Evolutionary conservation across 2,113 vertebrate genomes (phyloP).

Genomic region (Brachyhypopomus gauderio): DNA sequence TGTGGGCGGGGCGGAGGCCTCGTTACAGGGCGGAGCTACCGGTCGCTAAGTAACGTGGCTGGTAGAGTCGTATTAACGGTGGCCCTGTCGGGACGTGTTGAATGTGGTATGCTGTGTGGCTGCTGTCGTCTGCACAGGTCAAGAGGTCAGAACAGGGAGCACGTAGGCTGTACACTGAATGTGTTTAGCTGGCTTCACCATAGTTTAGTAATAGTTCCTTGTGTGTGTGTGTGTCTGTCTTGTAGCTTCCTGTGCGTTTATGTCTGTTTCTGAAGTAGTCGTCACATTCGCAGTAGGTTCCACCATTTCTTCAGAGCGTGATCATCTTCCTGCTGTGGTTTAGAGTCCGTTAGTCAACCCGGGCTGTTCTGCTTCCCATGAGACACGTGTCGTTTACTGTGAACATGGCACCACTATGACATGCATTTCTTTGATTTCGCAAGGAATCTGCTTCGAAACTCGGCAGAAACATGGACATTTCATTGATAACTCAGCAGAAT

Average conservation of each 20-base stretch:
- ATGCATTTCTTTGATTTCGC: slow-evolving; percentile 13
- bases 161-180: not conserved
- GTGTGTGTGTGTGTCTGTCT: not conserved
- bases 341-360: not conserved
- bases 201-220: not conserved
- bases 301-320: not conserved
- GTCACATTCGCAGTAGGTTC: slow-evolving; percentile 7
- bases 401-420: slow-evolving; percentile 2
- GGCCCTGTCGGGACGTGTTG: not conserved
- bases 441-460: slow-evolving; percentile 28
- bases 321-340: not conserved
- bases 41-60: not conserved
- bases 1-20: not conserved
- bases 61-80: not conserved
- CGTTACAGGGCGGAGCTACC: no score
- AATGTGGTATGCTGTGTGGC: not conserved
- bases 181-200: not conserved
- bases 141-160: not conserved
- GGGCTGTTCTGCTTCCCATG: not conserved
- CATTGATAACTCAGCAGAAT: no score
- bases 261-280: not conserved
- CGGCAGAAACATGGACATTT: not conserved
- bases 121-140: not conserved
- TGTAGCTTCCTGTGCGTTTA: not conserved
- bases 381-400: slow-evolving; percentile 3